Conservation (phyloP, 35 echinoderm and acorn worm species). For the Patiria miniata region DNA sequence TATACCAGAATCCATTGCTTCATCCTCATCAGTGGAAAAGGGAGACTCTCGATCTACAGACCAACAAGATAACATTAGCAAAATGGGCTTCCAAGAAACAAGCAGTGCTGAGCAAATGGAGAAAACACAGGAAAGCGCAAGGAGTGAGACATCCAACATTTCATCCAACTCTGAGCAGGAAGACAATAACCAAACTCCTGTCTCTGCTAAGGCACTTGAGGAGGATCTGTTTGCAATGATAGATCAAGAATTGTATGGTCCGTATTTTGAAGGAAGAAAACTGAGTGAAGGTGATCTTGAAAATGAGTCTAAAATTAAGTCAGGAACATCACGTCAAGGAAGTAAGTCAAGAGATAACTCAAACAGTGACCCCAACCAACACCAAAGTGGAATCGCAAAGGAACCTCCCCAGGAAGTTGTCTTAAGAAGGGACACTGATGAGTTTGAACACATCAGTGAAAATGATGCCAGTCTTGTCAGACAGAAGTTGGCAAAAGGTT, state of each 20-base stretch:
- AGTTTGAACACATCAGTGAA: too few species aligned
- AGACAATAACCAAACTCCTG: not conserved
- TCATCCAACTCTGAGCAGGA: not conserved
- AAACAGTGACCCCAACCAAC: too few species aligned
- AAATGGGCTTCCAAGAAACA: not conserved
- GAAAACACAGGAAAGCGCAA: not conserved
- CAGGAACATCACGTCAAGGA: too few species aligned
- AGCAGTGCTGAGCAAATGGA: not conserved
- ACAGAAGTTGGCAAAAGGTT: not conserved
- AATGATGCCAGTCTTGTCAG: not conserved
- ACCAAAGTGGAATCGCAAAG: too few species aligned
- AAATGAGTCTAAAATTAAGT: too few species aligned
- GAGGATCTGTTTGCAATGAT: constrained; percentile 91
- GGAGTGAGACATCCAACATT: not conserved
- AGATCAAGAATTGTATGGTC: constrained; percentile 83
- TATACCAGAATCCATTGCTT: not conserved
- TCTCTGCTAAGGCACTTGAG: constrained; percentile 39
- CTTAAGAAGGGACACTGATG: too few species aligned
- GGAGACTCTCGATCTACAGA: not conserved
- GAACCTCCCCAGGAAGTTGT: too few species aligned
- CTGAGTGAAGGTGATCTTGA: not conserved
- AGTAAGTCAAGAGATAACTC: too few species aligned
- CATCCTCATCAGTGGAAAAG: not conserved
- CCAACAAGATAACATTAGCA: not conserved
- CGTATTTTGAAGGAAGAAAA: constrained; percentile 72